A percentile compares a stretch with the other conserved stretches of the same genome.
These are phyloP conservation scores for Drosophila hawaiiensis DNA, from an alignment of 2,888 invertebrate genomes.

Conservation along the genomic window DNA sequence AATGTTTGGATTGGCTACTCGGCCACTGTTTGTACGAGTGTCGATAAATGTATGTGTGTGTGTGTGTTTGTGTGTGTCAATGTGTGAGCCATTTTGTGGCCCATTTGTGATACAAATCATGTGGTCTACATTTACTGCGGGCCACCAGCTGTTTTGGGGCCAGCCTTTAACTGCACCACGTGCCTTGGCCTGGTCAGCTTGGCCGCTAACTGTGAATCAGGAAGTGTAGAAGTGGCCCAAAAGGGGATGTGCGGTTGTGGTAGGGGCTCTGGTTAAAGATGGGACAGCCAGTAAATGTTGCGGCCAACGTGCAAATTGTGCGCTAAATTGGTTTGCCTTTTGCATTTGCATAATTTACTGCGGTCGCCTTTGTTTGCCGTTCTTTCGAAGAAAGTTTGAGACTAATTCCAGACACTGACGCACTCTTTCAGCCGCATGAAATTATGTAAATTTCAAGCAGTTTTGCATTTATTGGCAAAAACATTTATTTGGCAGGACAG, in stretches of 20 bases:
- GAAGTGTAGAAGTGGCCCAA: conserved; percentile 2
- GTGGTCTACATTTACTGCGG: conserved; percentile 74
- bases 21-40: conserved; percentile 11
- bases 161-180: conserved; percentile 29
- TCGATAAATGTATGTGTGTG: conserved; percentile 13
- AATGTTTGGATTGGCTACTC: conserved; percentile 66
- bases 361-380: conserved; percentile 41
- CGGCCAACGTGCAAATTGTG: conserved; percentile 71
- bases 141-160: conserved; percentile 63
- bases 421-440: conserved; percentile 25
- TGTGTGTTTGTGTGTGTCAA: conserved; percentile 25
- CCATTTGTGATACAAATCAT: conserved; percentile 78
- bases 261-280: background rate
- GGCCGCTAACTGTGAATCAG: conserved; percentile 47
- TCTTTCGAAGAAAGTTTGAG: conserved; percentile 11
- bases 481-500: conserved; percentile 4
- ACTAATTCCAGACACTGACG: conserved; percentile 18
- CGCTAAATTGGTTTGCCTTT: conserved; percentile 61
- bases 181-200: conserved; percentile 26
- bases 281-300: conserved; percentile 45
- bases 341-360: conserved; percentile 60
- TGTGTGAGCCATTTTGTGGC: conserved; percentile 68
- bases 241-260: background rate
- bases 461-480: conserved; percentile 23
- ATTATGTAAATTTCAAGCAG: conserved; percentile 46